Evolutionary conservation across 2,797 vertebrate species (phyloP), one percentile per base, ranked within the genome.

Genomic region (Peromyscus aztecus): DNA sequence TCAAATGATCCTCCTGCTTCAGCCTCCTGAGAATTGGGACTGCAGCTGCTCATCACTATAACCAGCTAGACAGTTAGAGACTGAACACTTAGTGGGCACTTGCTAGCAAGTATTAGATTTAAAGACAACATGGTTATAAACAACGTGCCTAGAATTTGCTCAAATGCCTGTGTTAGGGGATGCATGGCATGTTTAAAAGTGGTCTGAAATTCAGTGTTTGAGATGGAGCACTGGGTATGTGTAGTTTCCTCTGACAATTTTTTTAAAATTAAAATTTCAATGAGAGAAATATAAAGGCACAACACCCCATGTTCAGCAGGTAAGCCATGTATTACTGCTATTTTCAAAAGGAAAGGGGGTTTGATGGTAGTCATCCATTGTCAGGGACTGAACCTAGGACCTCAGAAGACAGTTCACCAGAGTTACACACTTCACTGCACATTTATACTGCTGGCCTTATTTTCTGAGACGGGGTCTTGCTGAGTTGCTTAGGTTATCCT

Each of bases 171-270:
- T 46, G 31, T 40, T 2, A 12, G 19, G 43, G 29, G 59, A 8
- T 61, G 0, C 10, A 34, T 40, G 29, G 6, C 11, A 11, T 10
- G 52, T 6, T 92, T 31, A 46, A 83, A 91, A 65, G 24, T 93
- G 23, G 55, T 52, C 55, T 83, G 61, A 94, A 96, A 94, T 65
- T 94, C 65, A 92, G 91, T 80, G 84, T 87, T 0, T 95, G 71
- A 94, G 94, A 95, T 52, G 11, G 46, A 80, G 43, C 71, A 37
- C 23, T 27, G 9, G 17, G 1, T 49, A 82, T 43, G 21, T 71
- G 21, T 52, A 37, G 17, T 37, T 34, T 31, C 57, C 76, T 1
- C 23, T 52, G 13, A 37, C 57, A 90, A 2, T 46, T 65, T 65
- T 61, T 37, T 59, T 31, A 95, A 90, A n/a, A 77, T 7, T 27